phyloP scores from a whole-genome alignment of 2,888 invertebrate genomes.

The Epistrophe grossulariae region DNA sequence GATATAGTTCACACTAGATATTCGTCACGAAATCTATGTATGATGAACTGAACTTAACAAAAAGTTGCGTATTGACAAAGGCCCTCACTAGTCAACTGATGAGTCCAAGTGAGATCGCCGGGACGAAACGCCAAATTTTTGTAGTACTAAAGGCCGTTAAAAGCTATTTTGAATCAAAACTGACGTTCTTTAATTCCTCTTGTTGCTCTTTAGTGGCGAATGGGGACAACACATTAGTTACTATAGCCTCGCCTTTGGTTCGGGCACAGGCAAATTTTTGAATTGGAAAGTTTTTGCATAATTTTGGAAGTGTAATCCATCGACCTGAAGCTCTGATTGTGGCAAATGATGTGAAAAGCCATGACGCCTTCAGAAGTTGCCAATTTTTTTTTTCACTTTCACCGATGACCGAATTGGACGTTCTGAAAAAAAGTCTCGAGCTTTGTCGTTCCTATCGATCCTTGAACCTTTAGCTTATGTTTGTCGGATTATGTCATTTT shows the following conservation, averaged over 20 bases:
- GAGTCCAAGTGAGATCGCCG: too few species aligned
- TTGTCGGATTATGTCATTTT: neutral
- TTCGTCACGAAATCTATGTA: too few species aligned
- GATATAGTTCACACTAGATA: too few species aligned
- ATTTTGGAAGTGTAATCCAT: neutral
- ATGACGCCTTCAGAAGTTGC: neutral
- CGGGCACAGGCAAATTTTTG: neutral
- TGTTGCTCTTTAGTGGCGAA: neutral
- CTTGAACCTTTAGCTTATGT: neutral
- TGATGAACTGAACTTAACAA: too few species aligned
- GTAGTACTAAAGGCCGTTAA: too few species aligned
- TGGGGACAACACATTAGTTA: neutral
- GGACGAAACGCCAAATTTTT: too few species aligned
- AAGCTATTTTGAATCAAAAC: too few species aligned
- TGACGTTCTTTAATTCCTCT: neutral
- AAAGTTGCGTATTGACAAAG: too few species aligned
- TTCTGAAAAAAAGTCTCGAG: neutral
- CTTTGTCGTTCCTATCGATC: neutral
- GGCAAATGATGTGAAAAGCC: slow-evolving; percentile 7
- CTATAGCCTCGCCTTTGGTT: neutral
- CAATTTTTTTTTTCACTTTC: neutral
- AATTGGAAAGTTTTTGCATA: neutral
- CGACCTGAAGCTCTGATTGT: neutral
- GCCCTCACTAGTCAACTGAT: too few species aligned
- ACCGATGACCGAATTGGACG: neutral